These are phyloP conservation scores for Dorcus parallelipipedus DNA, from an alignment of 2,888 invertebrate species.

Conservation along the genomic window DNA sequence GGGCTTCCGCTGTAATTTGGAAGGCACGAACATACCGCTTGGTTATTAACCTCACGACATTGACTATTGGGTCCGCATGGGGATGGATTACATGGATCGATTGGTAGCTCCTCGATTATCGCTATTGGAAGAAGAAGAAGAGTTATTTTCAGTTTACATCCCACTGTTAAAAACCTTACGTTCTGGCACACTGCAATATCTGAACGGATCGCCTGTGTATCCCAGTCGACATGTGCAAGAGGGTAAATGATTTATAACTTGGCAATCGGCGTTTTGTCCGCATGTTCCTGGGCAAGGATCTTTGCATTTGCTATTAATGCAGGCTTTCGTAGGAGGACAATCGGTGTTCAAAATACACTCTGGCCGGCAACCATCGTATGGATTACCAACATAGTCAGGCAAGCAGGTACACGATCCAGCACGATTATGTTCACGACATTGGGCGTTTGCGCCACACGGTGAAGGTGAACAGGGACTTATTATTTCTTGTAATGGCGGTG, in stretches of 20 bases:
- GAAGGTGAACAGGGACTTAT: constrained; percentile 59
- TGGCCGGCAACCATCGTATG: constrained; percentile 68
- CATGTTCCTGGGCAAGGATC: constrained; percentile 72
- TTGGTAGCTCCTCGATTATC: constrained; percentile 20
- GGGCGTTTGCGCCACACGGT: constrained; percentile 63
- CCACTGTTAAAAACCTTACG: constrained; percentile 50
- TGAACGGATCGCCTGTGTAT: constrained; percentile 66
- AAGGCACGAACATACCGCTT: constrained; percentile 73
- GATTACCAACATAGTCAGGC: constrained; percentile 67
- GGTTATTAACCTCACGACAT: constrained; percentile 67
- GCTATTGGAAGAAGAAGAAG: neutral
- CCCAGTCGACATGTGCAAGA: constrained; percentile 60
- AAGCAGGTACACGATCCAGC: constrained; percentile 64
- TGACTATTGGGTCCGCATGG: constrained; percentile 69
- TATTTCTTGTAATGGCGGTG: constrained; percentile 47
- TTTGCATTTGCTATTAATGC: constrained; percentile 66
- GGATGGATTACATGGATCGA: constrained; percentile 63
- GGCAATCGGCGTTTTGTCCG: constrained; percentile 66
- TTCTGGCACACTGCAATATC: constrained; percentile 53
- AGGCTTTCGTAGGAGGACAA: constrained; percentile 64
- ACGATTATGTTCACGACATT: constrained; percentile 58
- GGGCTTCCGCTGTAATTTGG: constrained; percentile 71
- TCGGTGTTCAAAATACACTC: constrained; percentile 67
- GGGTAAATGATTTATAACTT: constrained; percentile 65
- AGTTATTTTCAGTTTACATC: neutral